These are phyloP conservation scores for Dicaeum eximium DNA, from an alignment of 2,113 vertebrate species.

Conservation along the genomic window DNA sequence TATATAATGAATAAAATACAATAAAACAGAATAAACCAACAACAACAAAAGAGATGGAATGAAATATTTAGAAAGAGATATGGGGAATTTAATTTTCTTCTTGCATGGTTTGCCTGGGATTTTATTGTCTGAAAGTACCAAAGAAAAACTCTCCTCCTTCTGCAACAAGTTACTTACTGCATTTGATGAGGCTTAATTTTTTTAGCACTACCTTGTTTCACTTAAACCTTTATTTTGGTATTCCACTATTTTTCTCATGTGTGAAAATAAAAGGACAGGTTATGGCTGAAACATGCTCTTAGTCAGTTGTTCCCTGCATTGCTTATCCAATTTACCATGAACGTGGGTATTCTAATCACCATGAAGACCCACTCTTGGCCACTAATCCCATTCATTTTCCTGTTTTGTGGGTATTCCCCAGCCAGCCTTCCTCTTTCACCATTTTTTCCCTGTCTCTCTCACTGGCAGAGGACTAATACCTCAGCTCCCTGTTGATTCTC, in stretches of 20 bases:
- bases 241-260: not conserved
- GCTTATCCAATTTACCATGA: not conserved
- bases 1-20: not conserved
- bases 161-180: not conserved
- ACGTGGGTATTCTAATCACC: not conserved
- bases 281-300: not conserved
- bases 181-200: not conserved
- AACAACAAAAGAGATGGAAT: not conserved
- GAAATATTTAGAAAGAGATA: not conserved
- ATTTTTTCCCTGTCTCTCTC: not conserved
- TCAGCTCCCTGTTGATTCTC: not conserved
- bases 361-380: not conserved
- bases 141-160: not conserved
- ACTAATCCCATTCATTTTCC: not conserved
- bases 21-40: not conserved
- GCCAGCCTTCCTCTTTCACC: not conserved
- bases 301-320: not conserved
- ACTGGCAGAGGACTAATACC: not conserved
- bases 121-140: not conserved
- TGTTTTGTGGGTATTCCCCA: not conserved
- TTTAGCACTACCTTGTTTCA: not conserved
- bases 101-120: not conserved
- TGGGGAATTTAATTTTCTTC: not conserved
- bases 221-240: not conserved
- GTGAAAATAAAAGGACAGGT: not conserved